These are phyloP conservation scores for Pteronura brasiliensis DNA, from an alignment of 2,113 vertebrate species.

Conservation along the genomic window DNA sequence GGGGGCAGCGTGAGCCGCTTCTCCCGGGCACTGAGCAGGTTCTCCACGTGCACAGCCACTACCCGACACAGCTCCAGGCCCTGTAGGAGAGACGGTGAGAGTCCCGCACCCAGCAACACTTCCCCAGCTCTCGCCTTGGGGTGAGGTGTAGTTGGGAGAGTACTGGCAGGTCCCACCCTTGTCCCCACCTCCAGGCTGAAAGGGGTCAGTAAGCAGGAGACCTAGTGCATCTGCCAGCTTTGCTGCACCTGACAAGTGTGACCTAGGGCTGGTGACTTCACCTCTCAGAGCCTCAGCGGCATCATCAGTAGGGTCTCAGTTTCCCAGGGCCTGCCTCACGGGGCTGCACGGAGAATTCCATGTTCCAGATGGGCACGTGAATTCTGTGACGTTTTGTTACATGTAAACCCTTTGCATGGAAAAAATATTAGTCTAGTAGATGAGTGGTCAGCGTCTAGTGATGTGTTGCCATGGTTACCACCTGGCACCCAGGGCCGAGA, in stretches of 20 bases:
- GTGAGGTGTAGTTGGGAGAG: background rate
- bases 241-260: background rate
- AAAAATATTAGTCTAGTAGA: background rate
- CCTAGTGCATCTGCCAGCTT: background rate
- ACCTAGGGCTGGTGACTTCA: no score
- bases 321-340: background rate
- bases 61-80: slow-evolving; percentile 95
- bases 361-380: no score
- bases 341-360: background rate
- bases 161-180: background rate
- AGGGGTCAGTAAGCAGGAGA: background rate
- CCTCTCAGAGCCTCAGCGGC: background rate
- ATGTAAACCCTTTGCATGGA: background rate
- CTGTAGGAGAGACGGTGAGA: slow-evolving; percentile 74
- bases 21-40: slow-evolving; percentile 90
- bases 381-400: background rate
- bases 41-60: slow-evolving; percentile 94
- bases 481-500: background rate
- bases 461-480: background rate
- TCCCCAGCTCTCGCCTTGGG: background rate
- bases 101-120: accelerated
- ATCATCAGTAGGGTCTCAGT: background rate
- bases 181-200: no score
- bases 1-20: slow-evolving; percentile 95
- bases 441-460: background rate